Percentiles rank a stretch among this genome's conserved stretches.
These are phyloP conservation scores for Armadillidium nasatum DNA, from an alignment of 1,140 invertebrate species.

Conservation along the genomic window DNA sequence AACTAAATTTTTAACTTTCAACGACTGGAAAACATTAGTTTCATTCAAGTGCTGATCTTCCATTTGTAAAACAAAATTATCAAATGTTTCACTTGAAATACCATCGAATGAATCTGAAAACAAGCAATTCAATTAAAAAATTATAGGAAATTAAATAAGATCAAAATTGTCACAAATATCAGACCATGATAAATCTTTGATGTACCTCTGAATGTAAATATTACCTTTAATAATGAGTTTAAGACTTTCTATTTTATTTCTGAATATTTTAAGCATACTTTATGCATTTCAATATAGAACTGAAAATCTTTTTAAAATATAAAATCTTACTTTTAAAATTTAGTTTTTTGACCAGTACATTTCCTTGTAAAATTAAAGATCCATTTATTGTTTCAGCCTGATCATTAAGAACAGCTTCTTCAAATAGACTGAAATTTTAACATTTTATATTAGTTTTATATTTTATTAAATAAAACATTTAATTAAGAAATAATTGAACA, in stretches of 20 bases:
- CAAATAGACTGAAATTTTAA: neutral
- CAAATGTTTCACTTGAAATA: neutral
- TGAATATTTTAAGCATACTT: no score
- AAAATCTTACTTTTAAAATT: neutral
- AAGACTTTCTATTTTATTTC: no score
- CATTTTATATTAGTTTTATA: neutral
- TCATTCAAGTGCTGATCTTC: neutral
- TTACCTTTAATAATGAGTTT: no score
- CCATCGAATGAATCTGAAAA: neutral
- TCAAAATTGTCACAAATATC: no score
- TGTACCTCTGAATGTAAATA: no score
- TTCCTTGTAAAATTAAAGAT: neutral
- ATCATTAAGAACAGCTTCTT: neutral
- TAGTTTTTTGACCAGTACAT: neutral
- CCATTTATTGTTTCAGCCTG: neutral
- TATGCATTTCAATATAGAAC: no score
- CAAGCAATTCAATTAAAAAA: no score
- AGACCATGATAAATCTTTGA: no score
- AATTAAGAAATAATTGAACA: no score
- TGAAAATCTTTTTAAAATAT: no score
- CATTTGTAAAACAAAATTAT: neutral
- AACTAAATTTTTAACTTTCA: neutral
- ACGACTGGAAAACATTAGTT: neutral
- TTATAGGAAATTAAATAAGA: no score
- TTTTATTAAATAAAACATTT: no score